Percentiles rank a stretch among this genome's conserved stretches.
These are phyloP conservation scores for Sinhomidia bicolor DNA, from an alignment of 2,888 invertebrate species.

Conservation along the genomic window DNA sequence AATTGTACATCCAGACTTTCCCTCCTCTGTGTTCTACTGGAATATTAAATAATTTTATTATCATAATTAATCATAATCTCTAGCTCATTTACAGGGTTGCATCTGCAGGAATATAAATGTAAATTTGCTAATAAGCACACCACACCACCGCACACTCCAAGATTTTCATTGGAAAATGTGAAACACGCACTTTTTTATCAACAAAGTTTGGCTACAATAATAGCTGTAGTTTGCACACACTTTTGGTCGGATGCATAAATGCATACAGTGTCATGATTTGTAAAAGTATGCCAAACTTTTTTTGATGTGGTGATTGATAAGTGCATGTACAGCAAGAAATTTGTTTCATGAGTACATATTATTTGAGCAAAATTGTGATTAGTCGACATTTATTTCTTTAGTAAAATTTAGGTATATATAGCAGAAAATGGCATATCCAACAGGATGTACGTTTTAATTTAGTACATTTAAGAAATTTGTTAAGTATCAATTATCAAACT, in stretches of 20 bases:
- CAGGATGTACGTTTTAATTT: neutral
- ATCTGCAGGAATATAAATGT: too few relatives aligned
- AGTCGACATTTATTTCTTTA: neutral
- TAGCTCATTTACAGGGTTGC: too few relatives aligned
- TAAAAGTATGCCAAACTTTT: neutral
- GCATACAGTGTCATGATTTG: neutral
- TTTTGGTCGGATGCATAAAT: neutral
- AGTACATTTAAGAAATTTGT: neutral
- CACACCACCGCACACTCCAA: too few relatives aligned
- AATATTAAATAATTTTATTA: too few relatives aligned
- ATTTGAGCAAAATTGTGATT: neutral
- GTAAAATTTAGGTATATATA: neutral
- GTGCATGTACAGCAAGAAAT: neutral
- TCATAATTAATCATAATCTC: too few relatives aligned
- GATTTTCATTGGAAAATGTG: too few relatives aligned
- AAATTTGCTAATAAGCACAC: too few relatives aligned
- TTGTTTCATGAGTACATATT: neutral
- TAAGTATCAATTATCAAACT: too few relatives aligned
- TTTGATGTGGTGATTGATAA: slow-evolving; percentile 4
- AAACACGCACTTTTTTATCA: too few relatives aligned
- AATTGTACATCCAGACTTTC: too few relatives aligned
- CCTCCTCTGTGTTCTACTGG: too few relatives aligned
- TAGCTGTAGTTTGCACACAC: neutral
- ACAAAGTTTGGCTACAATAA: too few relatives aligned
- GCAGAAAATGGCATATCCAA: neutral